phyloP scores from a whole-genome alignment of 2,113 vertebrate species.

The Toxotes chatareus region DNA sequence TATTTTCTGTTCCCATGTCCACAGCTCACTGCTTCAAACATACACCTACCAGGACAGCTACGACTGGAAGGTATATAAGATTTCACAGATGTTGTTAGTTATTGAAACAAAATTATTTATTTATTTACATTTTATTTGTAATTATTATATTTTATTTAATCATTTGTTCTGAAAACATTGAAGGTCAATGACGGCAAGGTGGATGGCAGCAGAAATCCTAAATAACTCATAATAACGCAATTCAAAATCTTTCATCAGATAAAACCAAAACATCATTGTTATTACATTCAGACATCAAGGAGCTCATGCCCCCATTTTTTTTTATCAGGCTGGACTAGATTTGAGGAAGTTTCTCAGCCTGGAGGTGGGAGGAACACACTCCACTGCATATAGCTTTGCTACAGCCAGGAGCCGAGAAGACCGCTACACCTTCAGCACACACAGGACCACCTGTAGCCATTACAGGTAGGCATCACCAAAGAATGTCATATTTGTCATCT shows the following conservation, averaged over 20 bases:
- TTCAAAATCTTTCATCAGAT: too few species aligned
- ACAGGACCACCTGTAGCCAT: conserved; percentile 35
- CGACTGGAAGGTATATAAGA: conserved; percentile 52
- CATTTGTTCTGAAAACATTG: too few species aligned
- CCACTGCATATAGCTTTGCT: conserved; percentile 19
- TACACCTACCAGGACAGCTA: conserved; percentile 13
- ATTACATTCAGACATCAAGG: too few species aligned
- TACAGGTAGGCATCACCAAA: conserved; percentile 40
- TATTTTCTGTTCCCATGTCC: conserved; percentile 9
- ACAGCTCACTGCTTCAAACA: conserved; percentile 36
- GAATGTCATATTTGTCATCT: background rate
- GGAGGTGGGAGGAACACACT: conserved; percentile 30
- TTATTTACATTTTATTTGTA: too few species aligned
- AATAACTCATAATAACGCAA: too few species aligned
- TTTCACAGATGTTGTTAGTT: too few species aligned
- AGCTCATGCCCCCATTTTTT: too few species aligned
- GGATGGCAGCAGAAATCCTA: too few species aligned
- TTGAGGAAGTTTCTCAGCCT: rapidly evolving
- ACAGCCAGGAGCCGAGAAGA: conserved; percentile 12
- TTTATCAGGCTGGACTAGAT: conserved; percentile 35
- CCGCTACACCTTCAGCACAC: conserved; percentile 31
- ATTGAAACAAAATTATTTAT: too few species aligned
- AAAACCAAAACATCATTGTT: too few species aligned
- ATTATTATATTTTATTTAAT: too few species aligned
- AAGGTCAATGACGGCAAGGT: too few species aligned